These are phyloP conservation scores for Hycleus phaleratus DNA, from an alignment of 1,140 invertebrate species.

Conservation along the genomic window DNA sequence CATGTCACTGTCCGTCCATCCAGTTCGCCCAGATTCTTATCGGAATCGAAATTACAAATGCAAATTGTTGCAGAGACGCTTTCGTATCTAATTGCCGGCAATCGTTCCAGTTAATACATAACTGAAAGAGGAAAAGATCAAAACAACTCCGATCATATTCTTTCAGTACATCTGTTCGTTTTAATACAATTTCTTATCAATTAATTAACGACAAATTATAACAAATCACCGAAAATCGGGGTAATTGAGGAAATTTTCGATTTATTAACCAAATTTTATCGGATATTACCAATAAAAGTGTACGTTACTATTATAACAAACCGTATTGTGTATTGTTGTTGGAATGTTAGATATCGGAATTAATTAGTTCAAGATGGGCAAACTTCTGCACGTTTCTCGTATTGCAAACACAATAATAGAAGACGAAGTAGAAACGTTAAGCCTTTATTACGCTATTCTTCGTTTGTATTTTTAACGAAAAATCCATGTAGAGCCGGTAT, in stretches of 20 bases:
- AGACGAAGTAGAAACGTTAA: too few species aligned
- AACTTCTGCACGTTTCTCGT: background rate
- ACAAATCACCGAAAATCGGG: too few species aligned
- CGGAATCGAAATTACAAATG: conserved; percentile 8
- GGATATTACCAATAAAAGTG: background rate
- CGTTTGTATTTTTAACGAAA: background rate
- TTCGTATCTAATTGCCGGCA: conserved; percentile 7
- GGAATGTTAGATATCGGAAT: conserved; percentile 4
- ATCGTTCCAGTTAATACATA: too few species aligned
- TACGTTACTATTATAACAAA: background rate
- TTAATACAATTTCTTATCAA: too few species aligned
- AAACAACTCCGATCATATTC: too few species aligned
- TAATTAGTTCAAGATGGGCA: conserved; percentile 2
- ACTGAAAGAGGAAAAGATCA: too few species aligned
- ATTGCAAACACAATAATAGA: too few species aligned
- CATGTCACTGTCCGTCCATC: background rate
- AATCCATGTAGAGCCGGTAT: background rate
- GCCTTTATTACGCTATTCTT: conserved; percentile 1
- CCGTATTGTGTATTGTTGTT: background rate
- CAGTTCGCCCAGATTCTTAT: conserved; percentile 3
- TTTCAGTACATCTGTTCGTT: too few species aligned
- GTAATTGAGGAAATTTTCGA: too few species aligned
- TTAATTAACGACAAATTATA: too few species aligned
- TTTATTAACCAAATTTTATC: too few species aligned
- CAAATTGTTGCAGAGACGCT: conserved; percentile 11